Percentiles rank a stretch among this genome's conserved stretches.
Evolutionary conservation across 1,140 invertebrate species (phyloP).

Genomic region (Cryptotermes secundus): DNA sequence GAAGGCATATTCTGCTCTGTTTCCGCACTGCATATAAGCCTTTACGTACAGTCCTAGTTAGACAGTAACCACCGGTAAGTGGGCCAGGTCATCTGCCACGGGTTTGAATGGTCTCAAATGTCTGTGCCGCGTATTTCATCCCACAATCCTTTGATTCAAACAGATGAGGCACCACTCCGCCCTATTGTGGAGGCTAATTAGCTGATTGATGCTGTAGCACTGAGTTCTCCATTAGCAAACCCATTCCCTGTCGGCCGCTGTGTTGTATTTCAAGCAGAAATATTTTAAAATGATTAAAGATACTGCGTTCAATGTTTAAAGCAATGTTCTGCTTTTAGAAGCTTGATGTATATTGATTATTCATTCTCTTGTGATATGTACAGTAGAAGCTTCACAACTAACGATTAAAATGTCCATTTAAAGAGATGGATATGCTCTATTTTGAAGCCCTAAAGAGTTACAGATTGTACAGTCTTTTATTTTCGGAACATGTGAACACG

Average conservation of each 20-base stretch:
- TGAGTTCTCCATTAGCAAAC: too few relatives aligned
- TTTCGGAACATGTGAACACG: too few relatives aligned
- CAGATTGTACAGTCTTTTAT: neutral
- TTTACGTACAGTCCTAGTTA: too few relatives aligned
- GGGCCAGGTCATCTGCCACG: neutral
- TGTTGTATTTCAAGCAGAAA: neutral
- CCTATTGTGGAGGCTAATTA: neutral
- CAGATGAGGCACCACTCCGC: neutral
- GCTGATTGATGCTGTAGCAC: neutral
- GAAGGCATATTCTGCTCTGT: too few relatives aligned
- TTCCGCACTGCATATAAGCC: too few relatives aligned
- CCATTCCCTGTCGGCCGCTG: neutral
- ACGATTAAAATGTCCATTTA: neutral
- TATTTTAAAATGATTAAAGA: slow-evolving; percentile 13
- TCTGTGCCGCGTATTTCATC: neutral
- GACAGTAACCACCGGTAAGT: too few relatives aligned
- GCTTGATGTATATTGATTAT: slow-evolving; percentile 11
- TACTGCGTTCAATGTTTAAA: neutral
- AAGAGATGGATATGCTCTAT: neutral
- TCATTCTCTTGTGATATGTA: neutral
- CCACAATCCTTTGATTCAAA: slow-evolving; percentile 6
- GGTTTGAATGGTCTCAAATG: neutral
- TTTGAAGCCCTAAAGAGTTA: neutral
- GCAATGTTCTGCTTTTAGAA: neutral
- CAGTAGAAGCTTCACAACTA: neutral